Evolutionary conservation across 2,797 vertebrate genomes (phyloP), one percentile per base, ranked within the genome.

Genomic region (Phataginus tricuspis): DNA sequence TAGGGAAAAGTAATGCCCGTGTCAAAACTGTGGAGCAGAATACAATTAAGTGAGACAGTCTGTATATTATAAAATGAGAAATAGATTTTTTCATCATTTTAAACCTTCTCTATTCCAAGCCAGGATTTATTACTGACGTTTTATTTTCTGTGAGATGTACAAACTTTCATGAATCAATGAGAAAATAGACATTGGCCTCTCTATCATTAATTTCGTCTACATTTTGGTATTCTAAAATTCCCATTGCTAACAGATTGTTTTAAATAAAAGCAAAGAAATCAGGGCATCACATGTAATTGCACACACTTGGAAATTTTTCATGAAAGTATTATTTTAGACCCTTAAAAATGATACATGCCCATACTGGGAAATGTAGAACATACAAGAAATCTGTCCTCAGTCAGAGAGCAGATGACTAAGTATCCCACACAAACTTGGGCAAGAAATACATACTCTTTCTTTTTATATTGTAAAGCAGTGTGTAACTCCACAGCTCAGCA

Each of bases 41-140:
- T 74, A 88, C 39, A 92, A 92, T 90, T 96, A 95, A 96, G 31
- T 83, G 71, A 95, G 68, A 55, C 37, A 86, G 45, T 42, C 37
- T 89, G 14, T 89, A 74, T 84, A 45, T 39, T 90, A 92, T 34
- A 92, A 95, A 80, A 92, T 68, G 45, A 92, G 55, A 94, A 96
- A 92, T 85, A 42, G 18, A 72, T 95, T 59, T 86, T 68, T 91
- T 92, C 42, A 95, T 86, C 75, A 78, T 77, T 88, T 95, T 92
- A 94, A 91, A 57, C 25, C 21, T 69, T 83, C 34, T 85, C 7
- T 77, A 75, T 79, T 77, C 34, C 64, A 93, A 91, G 69, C 23
- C 7, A 93, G 59, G 29, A 93, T 91, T 85, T 91, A 91, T 80
- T 90, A 94, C 10, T 29, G 88, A 1, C n/a, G 5, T 75, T 90